Percentiles rank a stretch among this genome's conserved stretches.
Evolutionary conservation across 1,140 invertebrate species (phyloP).

Genomic region (Caerostris darwini): DNA sequence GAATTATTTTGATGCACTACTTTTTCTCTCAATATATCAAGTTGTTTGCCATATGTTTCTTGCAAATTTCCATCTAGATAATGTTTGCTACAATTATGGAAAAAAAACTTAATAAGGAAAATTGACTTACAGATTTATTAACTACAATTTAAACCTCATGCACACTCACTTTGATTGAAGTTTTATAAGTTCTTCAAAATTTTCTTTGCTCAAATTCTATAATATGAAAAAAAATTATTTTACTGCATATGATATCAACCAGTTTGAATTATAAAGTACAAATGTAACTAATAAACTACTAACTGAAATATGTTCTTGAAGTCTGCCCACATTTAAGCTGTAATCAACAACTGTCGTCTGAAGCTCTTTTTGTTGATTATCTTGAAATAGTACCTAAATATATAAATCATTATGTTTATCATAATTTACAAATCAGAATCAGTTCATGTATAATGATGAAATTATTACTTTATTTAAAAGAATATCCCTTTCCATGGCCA

Average conservation of each 20-base stretch:
- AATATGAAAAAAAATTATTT: background rate
- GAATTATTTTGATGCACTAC: constrained; percentile 50
- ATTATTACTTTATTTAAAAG: constrained; percentile 45
- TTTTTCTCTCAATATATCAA: constrained; percentile 54
- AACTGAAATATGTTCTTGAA: constrained; percentile 68
- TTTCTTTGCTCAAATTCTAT: constrained; percentile 42
- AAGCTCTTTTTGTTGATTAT: constrained; percentile 66
- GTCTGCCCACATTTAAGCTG: constrained; percentile 68
- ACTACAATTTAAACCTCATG: background rate
- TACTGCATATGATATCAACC: background rate
- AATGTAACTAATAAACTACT: background rate
- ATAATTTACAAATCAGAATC: background rate
- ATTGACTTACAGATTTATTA: background rate
- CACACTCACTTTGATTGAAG: background rate
- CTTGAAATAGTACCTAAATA: constrained; percentile 49
- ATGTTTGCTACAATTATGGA: background rate
- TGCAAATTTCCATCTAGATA: background rate
- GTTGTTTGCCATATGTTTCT: constrained; percentile 5
- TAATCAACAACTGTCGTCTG: constrained; percentile 45
- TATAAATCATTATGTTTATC: background rate
- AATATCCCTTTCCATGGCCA: constrained; percentile 57
- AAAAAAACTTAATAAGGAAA: background rate
- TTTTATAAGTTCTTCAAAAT: constrained; percentile 19
- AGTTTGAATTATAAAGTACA: background rate
- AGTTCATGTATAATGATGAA: background rate